Evolutionary conservation across 2,888 invertebrate species (phyloP), one percentile per base, ranked within the genome.

Genomic region (Brenthis daphne): DNA sequence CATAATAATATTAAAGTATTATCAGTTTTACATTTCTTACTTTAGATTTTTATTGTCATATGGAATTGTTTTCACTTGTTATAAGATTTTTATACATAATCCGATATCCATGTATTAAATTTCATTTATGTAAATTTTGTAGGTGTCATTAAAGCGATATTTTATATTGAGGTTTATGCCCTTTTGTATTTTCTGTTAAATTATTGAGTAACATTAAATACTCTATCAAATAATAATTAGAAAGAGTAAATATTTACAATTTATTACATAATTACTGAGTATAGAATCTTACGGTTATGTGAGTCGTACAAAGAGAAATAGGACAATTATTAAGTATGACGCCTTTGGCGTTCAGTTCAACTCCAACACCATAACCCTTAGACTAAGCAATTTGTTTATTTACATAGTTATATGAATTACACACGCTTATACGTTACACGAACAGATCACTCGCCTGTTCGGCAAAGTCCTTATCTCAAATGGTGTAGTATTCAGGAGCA

Each of bases 401-500:
- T 71, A 73, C 67, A 73, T 73, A 67, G 71, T 64, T 55, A 69
- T 70, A 68, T 68, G 67, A 73, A 69, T 74, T 61, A 72, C 67
- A 74, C 72, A 78, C 61, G 50, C 55, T 54, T 54, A 69, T 58
- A 64, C 54, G 55, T 86, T 89, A 93, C 79, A 90, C 92, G 86
- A 93, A 93, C 82, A 93, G 86, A 87, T 92, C 85, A 81, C 87
- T 90, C 84, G 92, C 89, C 88, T 91, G 90, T 79, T 93, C 92
- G 89, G 87, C 89, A 85, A 91, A 90, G 80, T 93, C 93, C 92
- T 93, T 93, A 84, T 93, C 93, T 93, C 93, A 93, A 89, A 93
- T 93, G 85, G 93, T 93, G 87, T 98, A 98, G 87, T 98, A 98
- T 87, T 98, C 98, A 11, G 98, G 98, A 24, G 97, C 97, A 86